These are phyloP conservation scores for Cydia strobilella DNA, from an alignment of 1,140 invertebrate species.

Conservation along the genomic window DNA sequence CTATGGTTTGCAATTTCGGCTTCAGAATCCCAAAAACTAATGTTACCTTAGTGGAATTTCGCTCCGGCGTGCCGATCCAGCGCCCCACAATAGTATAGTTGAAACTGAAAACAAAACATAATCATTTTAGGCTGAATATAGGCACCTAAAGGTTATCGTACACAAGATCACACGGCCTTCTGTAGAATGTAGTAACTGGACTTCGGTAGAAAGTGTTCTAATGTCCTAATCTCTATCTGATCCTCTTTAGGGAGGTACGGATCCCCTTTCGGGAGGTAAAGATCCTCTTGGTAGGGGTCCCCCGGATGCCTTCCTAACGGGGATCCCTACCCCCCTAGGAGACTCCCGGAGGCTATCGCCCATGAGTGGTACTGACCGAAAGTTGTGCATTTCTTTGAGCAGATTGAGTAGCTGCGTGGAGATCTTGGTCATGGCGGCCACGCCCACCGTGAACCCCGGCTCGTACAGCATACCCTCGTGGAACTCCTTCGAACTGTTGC, in stretches of 20 bases:
- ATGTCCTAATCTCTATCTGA: no score
- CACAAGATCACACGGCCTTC: no score
- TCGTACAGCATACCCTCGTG: conserved; percentile 56
- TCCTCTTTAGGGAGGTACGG: no score
- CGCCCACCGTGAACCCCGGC: conserved; percentile 50
- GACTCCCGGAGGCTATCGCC: no score
- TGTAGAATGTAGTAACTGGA: no score
- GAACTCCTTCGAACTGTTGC: conserved; percentile 53
- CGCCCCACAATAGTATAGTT: conserved; percentile 61
- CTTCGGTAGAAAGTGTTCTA: no score
- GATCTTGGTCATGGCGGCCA: conserved; percentile 67
- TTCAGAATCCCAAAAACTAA: not conserved
- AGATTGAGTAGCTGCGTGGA: conserved; percentile 51
- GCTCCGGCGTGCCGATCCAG: conserved; percentile 62
- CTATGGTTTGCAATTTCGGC: not conserved
- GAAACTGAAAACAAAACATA: not conserved
- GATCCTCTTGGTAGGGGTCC: no score
- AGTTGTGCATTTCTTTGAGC: conserved; percentile 61
- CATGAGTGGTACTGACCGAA: conserved; percentile 47
- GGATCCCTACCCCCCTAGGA: no score
- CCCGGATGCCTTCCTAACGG: no score
- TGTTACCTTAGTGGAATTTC: conserved; percentile 61
- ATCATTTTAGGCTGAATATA: no score
- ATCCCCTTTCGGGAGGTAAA: no score
- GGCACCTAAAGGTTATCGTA: no score